These are phyloP conservation scores for Lordiphosa mommai DNA, from an alignment of 1,140 invertebrate species.

Conservation along the genomic window DNA sequence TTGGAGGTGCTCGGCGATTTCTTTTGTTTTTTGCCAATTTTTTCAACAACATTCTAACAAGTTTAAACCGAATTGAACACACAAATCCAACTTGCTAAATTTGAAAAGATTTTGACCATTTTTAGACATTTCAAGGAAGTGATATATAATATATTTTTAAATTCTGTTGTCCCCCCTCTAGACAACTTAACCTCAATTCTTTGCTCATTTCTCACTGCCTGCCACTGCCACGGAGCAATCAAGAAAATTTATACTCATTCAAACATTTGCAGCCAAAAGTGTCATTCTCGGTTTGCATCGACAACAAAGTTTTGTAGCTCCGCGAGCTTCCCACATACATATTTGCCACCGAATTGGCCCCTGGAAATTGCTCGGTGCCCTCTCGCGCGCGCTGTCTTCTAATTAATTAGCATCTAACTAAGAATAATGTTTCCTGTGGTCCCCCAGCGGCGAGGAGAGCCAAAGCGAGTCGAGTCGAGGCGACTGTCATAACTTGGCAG, in stretches of 20 bases:
- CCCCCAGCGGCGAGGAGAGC: neutral
- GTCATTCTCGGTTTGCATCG: conserved; percentile 27
- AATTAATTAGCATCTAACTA: conserved; percentile 77
- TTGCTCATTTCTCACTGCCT: no score
- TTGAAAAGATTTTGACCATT: no score
- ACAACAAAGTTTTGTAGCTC: conserved; percentile 5
- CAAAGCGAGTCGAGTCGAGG: conserved; percentile 4
- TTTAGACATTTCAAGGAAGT: no score
- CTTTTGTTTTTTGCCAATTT: no score
- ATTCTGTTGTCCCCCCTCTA: no score
- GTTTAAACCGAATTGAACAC: no score
- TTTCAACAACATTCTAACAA: no score
- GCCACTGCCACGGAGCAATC: conserved; percentile 11
- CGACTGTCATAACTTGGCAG: conserved; percentile 69
- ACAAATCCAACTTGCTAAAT: no score
- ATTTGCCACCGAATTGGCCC: neutral
- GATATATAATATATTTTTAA: no score
- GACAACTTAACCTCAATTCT: no score
- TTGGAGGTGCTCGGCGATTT: no score
- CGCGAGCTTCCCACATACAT: neutral
- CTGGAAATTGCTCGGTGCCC: conserved; percentile 1
- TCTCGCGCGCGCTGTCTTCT: conserved; percentile 31
- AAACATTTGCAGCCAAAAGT: conserved; percentile 18
- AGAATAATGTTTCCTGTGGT: conserved; percentile 72
- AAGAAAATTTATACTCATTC: conserved; percentile 36